Percentiles rank a stretch among this genome's conserved stretches.
Evolutionary conservation across 2,113 vertebrate species (phyloP).

Genomic region (Campylorhamphus procurvoides): DNA sequence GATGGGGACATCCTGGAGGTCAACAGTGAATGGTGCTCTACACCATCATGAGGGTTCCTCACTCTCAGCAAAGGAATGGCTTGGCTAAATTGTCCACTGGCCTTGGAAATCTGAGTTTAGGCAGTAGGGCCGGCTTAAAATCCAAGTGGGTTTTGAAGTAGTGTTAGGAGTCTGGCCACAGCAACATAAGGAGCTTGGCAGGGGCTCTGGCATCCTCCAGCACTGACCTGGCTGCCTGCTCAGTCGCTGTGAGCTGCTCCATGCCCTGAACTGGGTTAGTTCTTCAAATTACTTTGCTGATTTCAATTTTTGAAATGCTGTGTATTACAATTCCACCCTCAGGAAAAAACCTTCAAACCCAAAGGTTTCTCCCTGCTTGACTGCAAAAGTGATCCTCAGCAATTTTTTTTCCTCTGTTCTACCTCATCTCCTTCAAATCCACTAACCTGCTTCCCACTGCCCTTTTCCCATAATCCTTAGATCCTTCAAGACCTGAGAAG

Average conservation of each 20-base stretch:
- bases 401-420: background rate
- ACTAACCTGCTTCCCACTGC: background rate
- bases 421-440: background rate
- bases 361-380: background rate
- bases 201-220: background rate
- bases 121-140: background rate
- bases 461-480: constrained; percentile 64
- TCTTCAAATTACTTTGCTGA: background rate
- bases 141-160: background rate
- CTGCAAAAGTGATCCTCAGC: accelerated
- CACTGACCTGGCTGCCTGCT: background rate
- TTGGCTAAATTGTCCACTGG: background rate
- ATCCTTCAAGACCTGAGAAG: constrained; percentile 92
- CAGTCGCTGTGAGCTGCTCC: accelerated
- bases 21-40: background rate
- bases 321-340: background rate
- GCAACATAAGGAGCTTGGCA: accelerated
- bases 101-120: background rate
- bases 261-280: accelerated
- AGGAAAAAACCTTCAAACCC: background rate
- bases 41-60: accelerated
- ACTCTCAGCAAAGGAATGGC: background rate
- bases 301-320: background rate
- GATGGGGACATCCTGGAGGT: background rate
- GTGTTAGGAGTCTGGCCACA: background rate